Conservation (phyloP, 1,140 invertebrate species). For the Conopomorpha cramerella region DNA sequence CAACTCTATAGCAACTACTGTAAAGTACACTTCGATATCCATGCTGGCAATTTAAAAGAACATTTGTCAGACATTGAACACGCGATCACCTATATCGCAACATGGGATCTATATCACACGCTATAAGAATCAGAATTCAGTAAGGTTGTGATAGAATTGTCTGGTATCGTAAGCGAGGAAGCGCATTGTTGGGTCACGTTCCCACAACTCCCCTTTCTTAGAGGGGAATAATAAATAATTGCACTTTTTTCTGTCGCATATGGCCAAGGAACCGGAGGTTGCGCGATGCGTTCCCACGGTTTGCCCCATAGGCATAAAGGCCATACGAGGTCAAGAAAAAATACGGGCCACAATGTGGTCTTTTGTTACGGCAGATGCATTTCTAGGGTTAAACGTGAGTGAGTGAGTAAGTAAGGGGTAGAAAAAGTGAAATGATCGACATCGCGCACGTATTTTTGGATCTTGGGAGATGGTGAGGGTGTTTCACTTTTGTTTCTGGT, state of each 20-base stretch:
- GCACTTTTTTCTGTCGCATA: conserved; percentile 59
- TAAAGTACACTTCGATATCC: too few relatives aligned
- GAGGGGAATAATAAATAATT: conserved; percentile 58
- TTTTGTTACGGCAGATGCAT: conserved; percentile 47
- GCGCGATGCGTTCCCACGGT: conserved; percentile 54
- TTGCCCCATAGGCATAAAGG: conserved; percentile 47
- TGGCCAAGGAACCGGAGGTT: conserved; percentile 53
- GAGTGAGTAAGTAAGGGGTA: too few relatives aligned
- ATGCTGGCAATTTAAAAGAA: too few relatives aligned
- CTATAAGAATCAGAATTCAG: conserved; percentile 30
- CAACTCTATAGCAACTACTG: too few relatives aligned
- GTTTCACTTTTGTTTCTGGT: neutral
- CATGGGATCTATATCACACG: conserved; percentile 20
- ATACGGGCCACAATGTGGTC: conserved; percentile 45
- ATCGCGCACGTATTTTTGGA: neutral
- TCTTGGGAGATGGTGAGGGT: neutral
- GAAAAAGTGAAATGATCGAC: conserved; percentile 38
- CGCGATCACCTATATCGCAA: conserved; percentile 21
- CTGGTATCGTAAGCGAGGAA: conserved; percentile 54
- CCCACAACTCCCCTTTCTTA: conserved; percentile 56
- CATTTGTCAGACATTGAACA: conserved; percentile 39
- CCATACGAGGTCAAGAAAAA: conserved; percentile 53
- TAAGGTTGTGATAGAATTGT: conserved; percentile 16
- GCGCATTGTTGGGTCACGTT: conserved; percentile 59
- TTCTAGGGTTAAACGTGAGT: conserved; percentile 47